phyloP scores from a whole-genome alignment of 2,888 invertebrate genomes.

The Hypomecis atomaria region DNA sequence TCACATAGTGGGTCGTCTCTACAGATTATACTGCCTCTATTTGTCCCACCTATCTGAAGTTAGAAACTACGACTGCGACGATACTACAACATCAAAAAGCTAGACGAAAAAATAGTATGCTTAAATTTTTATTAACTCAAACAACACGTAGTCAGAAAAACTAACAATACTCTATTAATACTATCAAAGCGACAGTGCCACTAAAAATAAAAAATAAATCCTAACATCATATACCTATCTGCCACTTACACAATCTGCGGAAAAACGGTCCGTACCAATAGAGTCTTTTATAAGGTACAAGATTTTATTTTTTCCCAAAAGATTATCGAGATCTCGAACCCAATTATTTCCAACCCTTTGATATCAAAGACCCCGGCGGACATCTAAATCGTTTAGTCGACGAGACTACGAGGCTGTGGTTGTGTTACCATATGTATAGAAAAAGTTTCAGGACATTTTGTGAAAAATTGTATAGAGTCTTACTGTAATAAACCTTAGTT shows the following conservation, averaged over 20 bases:
- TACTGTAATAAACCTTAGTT: no score
- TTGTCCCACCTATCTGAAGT: no score
- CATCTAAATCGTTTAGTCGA: slow-evolving; percentile 31
- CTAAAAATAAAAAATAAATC: no score
- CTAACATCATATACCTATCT: not conserved
- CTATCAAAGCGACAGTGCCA: no score
- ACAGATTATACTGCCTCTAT: no score
- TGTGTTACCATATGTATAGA: slow-evolving; percentile 1
- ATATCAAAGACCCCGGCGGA: slow-evolving; percentile 26
- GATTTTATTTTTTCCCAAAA: slow-evolving; percentile 14
- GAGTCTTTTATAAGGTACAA: slow-evolving; percentile 2
- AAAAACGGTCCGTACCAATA: slow-evolving; percentile 4
- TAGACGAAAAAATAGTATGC: no score
- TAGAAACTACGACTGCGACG: no score
- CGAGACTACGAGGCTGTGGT: not conserved
- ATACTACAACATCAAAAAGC: no score
- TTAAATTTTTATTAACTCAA: no score
- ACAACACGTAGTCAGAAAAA: no score
- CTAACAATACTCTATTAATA: not conserved
- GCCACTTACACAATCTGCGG: not conserved
- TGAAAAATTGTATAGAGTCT: not conserved
- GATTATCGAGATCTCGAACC: slow-evolving; percentile 28
- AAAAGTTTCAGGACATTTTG: slow-evolving; percentile 1
- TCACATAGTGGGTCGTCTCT: no score
- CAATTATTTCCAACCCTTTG: slow-evolving; percentile 34